Percentiles rank a stretch among this genome's conserved stretches.
Evolutionary conservation across 2,888 invertebrate species (phyloP).

Genomic region (Aspidiotus rigidus): DNA sequence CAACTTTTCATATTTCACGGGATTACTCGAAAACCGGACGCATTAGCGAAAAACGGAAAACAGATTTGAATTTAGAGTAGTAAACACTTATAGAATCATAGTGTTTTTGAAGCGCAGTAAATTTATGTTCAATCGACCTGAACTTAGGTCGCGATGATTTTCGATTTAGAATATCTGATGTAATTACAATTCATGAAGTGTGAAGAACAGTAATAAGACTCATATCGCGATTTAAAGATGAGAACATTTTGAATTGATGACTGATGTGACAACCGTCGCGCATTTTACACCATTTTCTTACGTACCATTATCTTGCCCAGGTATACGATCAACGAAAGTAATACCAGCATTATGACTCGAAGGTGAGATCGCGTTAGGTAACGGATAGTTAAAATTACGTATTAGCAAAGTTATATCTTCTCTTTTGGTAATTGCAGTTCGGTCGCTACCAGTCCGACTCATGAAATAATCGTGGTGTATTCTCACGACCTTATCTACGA

Average conservation of each 20-base stretch:
- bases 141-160: too few species aligned
- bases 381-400: constrained; percentile 72
- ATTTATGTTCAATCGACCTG: too few species aligned
- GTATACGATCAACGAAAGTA: not conserved
- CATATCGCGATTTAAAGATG: too few species aligned
- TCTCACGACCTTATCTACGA: constrained; percentile 72
- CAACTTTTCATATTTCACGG: too few species aligned
- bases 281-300: not conserved
- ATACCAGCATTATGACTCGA: constrained; percentile 8
- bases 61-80: too few species aligned
- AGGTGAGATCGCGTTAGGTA: constrained; percentile 45
- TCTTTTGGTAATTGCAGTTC: constrained; percentile 48
- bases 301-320: not conserved
- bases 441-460: constrained; percentile 43
- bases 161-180: too few species aligned
- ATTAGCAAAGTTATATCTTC: constrained; percentile 79
- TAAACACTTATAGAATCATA: too few species aligned
- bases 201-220: too few species aligned
- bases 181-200: too few species aligned
- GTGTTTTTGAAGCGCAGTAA: too few species aligned
- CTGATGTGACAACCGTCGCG: not conserved
- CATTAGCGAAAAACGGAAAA: too few species aligned
- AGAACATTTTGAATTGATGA: not conserved
- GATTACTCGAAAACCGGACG: too few species aligned
- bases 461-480: constrained; percentile 70